Percentiles rank a stretch among this genome's conserved stretches.
Evolutionary conservation across 2,797 vertebrate species (phyloP).

Genomic region (Tauraco hartlaubi): DNA sequence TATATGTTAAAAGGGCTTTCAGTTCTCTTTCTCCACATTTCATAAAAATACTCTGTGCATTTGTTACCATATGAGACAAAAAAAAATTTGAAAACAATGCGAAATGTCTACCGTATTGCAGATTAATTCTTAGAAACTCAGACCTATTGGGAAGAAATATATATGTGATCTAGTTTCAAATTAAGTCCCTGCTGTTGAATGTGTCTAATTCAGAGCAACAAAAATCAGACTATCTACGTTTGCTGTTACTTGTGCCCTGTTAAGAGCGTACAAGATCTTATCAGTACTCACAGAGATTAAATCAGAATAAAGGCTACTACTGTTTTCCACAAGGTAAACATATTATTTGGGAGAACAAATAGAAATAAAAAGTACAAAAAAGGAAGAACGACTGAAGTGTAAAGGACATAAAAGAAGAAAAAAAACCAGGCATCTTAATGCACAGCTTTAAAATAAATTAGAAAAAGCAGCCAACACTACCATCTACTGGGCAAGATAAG

Average conservation of each 20-base stretch:
- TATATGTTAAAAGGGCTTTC: not conserved
- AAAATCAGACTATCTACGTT: not conserved
- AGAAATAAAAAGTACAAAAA: not conserved
- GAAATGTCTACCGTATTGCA: not conserved
- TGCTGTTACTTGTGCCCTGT: not conserved
- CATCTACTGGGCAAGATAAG: constrained; percentile 82
- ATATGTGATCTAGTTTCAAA: not conserved
- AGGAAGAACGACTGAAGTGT: not conserved
- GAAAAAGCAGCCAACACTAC: constrained; percentile 78
- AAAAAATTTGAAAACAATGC: not conserved
- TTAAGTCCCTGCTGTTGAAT: not conserved
- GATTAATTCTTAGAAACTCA: not conserved
- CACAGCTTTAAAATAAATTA: constrained; percentile 35
- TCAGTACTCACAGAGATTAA: not conserved
- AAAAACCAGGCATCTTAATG: not conserved
- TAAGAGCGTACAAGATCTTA: not conserved
- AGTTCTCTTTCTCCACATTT: not conserved
- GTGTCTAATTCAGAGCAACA: not conserved
- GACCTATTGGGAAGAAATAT: not conserved
- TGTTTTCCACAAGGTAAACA: not conserved
- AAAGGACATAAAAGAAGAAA: not conserved
- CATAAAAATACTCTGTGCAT: not conserved
- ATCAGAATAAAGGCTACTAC: not conserved
- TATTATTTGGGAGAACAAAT: not conserved
- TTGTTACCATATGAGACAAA: not conserved